Percentiles rank a stretch among this genome's conserved stretches.
These are phyloP conservation scores for Coregonus suidteri DNA, from an alignment of 2,797 vertebrate genomes.

Conservation along the genomic window DNA sequence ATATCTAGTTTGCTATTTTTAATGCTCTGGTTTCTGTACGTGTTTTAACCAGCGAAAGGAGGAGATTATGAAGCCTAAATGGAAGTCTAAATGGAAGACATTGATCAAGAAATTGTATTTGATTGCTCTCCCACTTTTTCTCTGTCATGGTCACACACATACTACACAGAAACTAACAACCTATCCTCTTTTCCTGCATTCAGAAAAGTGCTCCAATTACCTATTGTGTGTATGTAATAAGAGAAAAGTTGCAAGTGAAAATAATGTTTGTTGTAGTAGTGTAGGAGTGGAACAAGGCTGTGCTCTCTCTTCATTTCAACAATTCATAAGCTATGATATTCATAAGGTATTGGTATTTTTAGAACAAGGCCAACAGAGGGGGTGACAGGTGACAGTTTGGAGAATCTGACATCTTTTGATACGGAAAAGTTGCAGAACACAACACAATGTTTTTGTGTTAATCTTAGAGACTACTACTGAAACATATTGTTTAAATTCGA, in stretches of 20 bases:
- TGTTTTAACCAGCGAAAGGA: background rate
- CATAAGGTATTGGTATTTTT: constrained; percentile 12
- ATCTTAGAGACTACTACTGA: background rate
- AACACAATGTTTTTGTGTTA: background rate
- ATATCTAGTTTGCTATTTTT: constrained; percentile 10
- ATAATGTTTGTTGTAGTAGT: background rate
- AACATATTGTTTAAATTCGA: background rate
- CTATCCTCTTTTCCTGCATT: background rate
- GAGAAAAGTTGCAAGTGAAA: constrained; percentile 4
- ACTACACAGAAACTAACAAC: background rate
- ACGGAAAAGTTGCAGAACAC: background rate
- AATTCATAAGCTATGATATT: constrained; percentile 14
- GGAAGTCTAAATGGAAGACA: background rate
- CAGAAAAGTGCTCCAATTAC: background rate
- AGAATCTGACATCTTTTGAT: background rate
- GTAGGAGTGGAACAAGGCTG: constrained; percentile 10
- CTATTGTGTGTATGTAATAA: background rate
- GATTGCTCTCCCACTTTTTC: background rate
- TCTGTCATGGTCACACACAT: background rate
- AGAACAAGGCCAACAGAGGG: constrained; percentile 1
- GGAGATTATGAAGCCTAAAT: background rate
- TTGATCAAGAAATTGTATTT: background rate
- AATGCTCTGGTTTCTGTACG: background rate
- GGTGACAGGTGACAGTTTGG: constrained; percentile 2
- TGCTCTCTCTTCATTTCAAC: constrained; percentile 14